A percentile compares a stretch with the other conserved stretches of the same genome.
phyloP scores from a whole-genome alignment of 1,140 invertebrate species.

The Brevipalpus yothersi region DNA sequence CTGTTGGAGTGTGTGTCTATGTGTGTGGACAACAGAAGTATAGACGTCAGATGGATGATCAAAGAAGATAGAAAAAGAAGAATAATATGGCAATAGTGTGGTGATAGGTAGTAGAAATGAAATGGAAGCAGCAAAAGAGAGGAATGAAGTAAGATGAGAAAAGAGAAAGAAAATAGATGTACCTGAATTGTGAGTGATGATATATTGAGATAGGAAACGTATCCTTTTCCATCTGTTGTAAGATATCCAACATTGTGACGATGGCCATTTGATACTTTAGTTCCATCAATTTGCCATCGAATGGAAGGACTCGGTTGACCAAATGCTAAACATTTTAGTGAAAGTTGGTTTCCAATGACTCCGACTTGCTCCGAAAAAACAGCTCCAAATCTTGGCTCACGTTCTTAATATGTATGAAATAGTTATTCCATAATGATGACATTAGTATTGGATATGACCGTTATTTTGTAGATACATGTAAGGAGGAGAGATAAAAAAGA shows the following conservation, averaged over 20 bases:
- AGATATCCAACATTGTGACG: background rate
- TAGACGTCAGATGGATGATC: too few relatives aligned
- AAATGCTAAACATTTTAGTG: conserved; percentile 12
- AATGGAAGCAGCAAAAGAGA: too few relatives aligned
- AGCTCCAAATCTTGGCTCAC: conserved; percentile 10
- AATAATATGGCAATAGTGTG: too few relatives aligned
- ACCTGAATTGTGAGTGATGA: conserved; percentile 12
- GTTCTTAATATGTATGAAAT: conserved; percentile 8
- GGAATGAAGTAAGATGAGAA: too few relatives aligned
- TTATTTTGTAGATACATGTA: background rate
- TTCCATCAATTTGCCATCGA: conserved; percentile 13
- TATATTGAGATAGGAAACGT: conserved; percentile 14
- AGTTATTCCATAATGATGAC: background rate
- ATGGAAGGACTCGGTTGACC: conserved; percentile 13
- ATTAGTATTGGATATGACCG: too few relatives aligned
- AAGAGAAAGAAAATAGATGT: background rate
- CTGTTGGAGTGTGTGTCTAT: too few relatives aligned
- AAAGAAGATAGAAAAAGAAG: too few relatives aligned
- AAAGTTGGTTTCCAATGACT: conserved; percentile 2
- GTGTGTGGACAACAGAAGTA: too few relatives aligned
- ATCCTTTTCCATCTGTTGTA: conserved; percentile 8
- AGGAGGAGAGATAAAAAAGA: too few relatives aligned
- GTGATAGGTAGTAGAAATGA: too few relatives aligned
- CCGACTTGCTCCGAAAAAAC: conserved; percentile 14
- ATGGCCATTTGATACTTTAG: background rate